Percentiles rank a stretch among this genome's conserved stretches.
Evolutionary conservation across 2,797 vertebrate genomes (phyloP).

Genomic region (Brachyalestes nurse): DNA sequence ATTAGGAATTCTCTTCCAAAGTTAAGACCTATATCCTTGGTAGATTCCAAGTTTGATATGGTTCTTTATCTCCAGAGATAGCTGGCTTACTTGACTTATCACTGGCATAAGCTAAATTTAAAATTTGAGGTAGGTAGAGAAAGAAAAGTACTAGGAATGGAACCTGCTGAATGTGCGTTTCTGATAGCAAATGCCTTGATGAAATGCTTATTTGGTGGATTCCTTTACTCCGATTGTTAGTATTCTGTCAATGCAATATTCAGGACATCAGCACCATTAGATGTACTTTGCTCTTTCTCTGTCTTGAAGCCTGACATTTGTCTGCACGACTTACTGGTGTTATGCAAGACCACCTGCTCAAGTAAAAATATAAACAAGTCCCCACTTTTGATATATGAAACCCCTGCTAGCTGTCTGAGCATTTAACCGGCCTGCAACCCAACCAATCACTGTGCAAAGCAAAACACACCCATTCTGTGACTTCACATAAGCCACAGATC

Average conservation of each 20-base stretch:
- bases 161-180: constrained; percentile 18
- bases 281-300: constrained; percentile 17
- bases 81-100: not conserved
- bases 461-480: not conserved
- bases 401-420: not conserved
- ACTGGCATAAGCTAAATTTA: no score
- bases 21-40: not conserved
- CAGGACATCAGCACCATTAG: not conserved
- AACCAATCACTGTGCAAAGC: not conserved
- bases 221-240: not conserved
- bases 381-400: constrained; percentile 25
- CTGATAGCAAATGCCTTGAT: constrained; percentile 4
- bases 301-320: constrained; percentile 48
- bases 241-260: constrained; percentile 22
- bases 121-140: not conserved
- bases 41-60: not conserved
- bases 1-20: not conserved
- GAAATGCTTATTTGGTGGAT: constrained; percentile 20
- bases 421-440: constrained; percentile 7
- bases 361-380: constrained; percentile 56
- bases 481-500: not conserved
- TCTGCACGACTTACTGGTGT: constrained; percentile 49
- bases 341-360: constrained; percentile 66
- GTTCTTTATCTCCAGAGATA: not conserved
- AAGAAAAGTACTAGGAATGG: not conserved